Percentiles rank a stretch among this genome's conserved stretches.
These are phyloP conservation scores for Ptilonorhynchus violaceus DNA, from an alignment of 2,113 vertebrate genomes.

Conservation along the genomic window DNA sequence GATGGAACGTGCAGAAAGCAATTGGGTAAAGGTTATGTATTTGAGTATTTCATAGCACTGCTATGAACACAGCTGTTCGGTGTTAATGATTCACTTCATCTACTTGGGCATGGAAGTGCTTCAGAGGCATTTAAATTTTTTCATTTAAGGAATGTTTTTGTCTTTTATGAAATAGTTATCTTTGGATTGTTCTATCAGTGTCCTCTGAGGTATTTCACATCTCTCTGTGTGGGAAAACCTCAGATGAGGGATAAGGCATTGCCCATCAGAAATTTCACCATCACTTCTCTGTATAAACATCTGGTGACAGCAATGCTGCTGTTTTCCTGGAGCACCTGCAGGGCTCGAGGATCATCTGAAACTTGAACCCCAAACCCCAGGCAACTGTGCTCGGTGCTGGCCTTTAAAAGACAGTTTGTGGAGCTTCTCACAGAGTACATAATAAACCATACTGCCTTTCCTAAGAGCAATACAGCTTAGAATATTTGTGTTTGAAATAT, in stretches of 20 bases:
- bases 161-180: neutral
- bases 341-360: neutral
- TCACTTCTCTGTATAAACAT: too few species aligned
- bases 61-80: neutral
- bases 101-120: neutral
- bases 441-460: neutral
- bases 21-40: neutral
- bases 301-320: neutral
- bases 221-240: neutral
- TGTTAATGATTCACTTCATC: neutral
- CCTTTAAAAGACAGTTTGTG: neutral
- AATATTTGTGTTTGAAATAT: neutral
- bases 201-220: neutral
- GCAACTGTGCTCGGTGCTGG: neutral
- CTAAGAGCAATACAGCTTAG: neutral
- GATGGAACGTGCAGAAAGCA: neutral
- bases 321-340: fast-evolving
- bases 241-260: neutral
- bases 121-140: neutral
- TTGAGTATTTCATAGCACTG: neutral
- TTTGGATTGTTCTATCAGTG: neutral
- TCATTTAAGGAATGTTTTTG: neutral
- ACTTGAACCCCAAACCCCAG: neutral
- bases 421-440: neutral
- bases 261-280: neutral